A percentile compares a stretch with the other conserved stretches of the same genome.
phyloP scores from a whole-genome alignment of 2,888 invertebrate genomes.

The Oconnorella tubifera region DNA sequence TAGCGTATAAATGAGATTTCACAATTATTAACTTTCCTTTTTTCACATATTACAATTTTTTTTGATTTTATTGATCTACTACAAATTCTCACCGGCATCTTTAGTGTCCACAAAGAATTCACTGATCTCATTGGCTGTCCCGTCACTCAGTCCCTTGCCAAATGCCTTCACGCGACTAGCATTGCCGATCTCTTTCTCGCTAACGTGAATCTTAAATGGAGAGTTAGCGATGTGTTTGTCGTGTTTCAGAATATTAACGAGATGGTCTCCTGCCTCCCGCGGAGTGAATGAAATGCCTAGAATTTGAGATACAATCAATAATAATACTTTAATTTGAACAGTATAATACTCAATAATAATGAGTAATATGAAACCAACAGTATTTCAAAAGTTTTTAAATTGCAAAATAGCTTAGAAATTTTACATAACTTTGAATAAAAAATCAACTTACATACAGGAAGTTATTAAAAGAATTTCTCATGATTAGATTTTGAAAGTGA shows the following conservation, averaged over 20 bases:
- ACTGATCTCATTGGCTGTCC: conserved; percentile 87
- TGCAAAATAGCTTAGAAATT: too few relatives aligned
- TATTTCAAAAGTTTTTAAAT: background rate
- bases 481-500: too few relatives aligned
- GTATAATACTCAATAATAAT: background rate
- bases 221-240: conserved; percentile 86
- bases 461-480: too few relatives aligned
- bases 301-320: background rate
- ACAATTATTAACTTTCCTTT: too few relatives aligned
- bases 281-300: conserved; percentile 94
- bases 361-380: background rate
- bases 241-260: conserved; percentile 83
- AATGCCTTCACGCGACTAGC: conserved; percentile 90
- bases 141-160: conserved; percentile 80
- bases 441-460: too few relatives aligned
- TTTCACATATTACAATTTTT: too few relatives aligned
- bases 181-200: conserved; percentile 89
- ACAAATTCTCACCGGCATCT: conserved; percentile 93
- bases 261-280: conserved; percentile 85
- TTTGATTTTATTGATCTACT: too few relatives aligned
- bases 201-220: conserved; percentile 93
- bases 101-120: conserved; percentile 90
- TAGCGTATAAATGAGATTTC: too few relatives aligned
- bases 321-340: background rate
- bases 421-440: too few relatives aligned